phyloP scores from a whole-genome alignment of 2,888 invertebrate genomes.

The Aleiodes leptofemur region DNA sequence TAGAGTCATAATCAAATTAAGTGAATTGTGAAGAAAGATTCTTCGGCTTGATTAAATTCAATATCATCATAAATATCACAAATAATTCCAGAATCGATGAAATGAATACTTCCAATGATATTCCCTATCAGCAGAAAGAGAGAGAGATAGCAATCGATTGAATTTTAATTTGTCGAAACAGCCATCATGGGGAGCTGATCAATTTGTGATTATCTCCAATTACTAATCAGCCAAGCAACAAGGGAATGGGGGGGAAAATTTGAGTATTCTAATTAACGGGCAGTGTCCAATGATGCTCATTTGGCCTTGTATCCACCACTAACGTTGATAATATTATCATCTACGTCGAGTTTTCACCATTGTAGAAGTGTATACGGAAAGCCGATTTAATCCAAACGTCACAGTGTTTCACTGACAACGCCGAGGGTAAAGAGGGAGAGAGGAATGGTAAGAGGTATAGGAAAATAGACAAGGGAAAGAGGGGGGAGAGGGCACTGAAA shows the following conservation, averaged over 20 bases:
- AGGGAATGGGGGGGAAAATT: not conserved
- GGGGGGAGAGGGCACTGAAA: constrained; percentile 39
- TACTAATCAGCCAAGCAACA: constrained; percentile 13
- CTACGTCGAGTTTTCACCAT: constrained; percentile 13
- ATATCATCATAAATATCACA: no score
- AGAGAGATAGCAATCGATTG: not conserved
- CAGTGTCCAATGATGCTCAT: constrained; percentile 36
- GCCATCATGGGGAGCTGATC: constrained; percentile 12
- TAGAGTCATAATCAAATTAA: not conserved
- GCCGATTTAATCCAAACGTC: constrained; percentile 38
- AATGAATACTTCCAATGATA: no score
- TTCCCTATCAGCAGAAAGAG: not conserved
- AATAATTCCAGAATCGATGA: no score
- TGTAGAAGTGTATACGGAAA: constrained; percentile 31
- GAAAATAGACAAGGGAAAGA: constrained; percentile 3
- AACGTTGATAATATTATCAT: constrained; percentile 42
- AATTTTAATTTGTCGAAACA: constrained; percentile 19
- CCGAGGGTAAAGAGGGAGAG: constrained; percentile 6
- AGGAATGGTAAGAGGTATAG: constrained; percentile 11
- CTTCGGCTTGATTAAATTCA: no score
- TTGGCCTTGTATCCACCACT: constrained; percentile 25
- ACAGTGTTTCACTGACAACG: constrained; percentile 12
- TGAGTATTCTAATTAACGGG: constrained; percentile 43
- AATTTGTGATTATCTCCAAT: constrained; percentile 41
- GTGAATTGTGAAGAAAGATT: no score